Conservation (phyloP, 2,888 invertebrate genomes). For the Lacanobia oleracea region DNA sequence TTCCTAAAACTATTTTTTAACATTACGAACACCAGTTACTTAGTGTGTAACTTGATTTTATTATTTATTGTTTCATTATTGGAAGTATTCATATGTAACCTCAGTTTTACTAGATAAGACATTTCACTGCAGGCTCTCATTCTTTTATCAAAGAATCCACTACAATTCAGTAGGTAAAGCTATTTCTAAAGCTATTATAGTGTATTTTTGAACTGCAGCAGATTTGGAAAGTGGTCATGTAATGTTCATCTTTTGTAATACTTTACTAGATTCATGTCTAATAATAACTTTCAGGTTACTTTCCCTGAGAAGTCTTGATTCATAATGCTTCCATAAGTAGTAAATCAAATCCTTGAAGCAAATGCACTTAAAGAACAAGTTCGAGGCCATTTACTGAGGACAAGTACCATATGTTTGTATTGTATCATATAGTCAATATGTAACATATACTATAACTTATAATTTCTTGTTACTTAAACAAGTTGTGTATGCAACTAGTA, state of each 20-base stretch:
- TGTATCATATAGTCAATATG: neutral
- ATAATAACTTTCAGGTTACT: slow-evolving; percentile 1
- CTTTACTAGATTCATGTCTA: neutral
- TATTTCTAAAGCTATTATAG: neutral
- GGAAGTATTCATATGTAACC: slow-evolving; percentile 27
- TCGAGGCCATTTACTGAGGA: neutral
- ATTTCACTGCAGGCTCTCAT: slow-evolving; percentile 1
- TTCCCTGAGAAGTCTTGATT: neutral
- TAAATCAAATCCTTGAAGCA: neutral
- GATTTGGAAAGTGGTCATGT: slow-evolving; percentile 27
- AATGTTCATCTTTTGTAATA: slow-evolving; percentile 5
- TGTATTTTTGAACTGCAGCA: neutral
- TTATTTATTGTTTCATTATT: neutral
- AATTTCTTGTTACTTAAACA: neutral
- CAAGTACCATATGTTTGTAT: slow-evolving; percentile 32
- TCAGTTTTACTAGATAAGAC: slow-evolving; percentile 25
- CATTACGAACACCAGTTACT: neutral
- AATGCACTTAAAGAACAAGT: neutral
- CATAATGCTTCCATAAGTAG: neutral
- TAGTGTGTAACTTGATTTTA: neutral
- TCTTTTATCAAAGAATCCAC: neutral
- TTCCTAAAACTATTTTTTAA: neutral
- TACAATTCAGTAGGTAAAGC: neutral
- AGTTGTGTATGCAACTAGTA: neutral
- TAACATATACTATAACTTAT: neutral